Evolutionary conservation across 2,113 vertebrate genomes (phyloP).

Genomic region (Galeopterus variegatus): DNA sequence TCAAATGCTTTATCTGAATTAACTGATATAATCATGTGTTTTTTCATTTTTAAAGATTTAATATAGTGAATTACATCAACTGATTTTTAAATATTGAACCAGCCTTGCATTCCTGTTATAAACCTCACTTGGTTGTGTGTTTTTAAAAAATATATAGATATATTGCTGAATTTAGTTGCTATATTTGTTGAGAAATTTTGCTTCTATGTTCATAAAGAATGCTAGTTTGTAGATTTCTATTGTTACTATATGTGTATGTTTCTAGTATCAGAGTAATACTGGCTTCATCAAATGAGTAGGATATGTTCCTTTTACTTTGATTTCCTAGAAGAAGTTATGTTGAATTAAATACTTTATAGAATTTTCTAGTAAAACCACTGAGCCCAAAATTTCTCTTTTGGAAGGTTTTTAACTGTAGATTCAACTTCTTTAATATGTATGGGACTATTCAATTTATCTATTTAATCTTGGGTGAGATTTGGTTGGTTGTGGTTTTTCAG

Average conservation of each 20-base stretch:
- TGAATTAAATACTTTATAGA: constrained; percentile 51
- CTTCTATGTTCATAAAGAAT: constrained; percentile 11
- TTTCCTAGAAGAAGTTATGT: constrained; percentile 8
- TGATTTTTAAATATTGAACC: not conserved
- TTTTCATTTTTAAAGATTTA: not conserved
- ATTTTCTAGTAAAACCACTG: not conserved
- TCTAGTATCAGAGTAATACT: not conserved
- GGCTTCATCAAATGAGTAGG: not conserved
- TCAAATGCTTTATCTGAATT: not conserved
- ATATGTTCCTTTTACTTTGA: not conserved
- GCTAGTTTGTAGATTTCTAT: constrained; percentile 35
- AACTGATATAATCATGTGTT: not conserved
- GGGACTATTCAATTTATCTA: not conserved
- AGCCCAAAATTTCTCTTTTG: not conserved
- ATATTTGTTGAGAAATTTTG: constrained; percentile 56
- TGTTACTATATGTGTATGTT: constrained; percentile 13
- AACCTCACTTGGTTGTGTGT: not conserved
- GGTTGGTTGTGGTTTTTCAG: not conserved
- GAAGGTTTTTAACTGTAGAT: not conserved
- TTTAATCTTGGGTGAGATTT: constrained; percentile 32
- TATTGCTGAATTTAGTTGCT: not conserved
- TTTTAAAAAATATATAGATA: not conserved
- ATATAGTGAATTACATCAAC: not conserved
- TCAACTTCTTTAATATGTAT: constrained; percentile 35
- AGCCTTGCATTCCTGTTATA: not conserved